Evolutionary conservation across 2,888 invertebrate species (phyloP).

Genomic region (Acleris laterana): DNA sequence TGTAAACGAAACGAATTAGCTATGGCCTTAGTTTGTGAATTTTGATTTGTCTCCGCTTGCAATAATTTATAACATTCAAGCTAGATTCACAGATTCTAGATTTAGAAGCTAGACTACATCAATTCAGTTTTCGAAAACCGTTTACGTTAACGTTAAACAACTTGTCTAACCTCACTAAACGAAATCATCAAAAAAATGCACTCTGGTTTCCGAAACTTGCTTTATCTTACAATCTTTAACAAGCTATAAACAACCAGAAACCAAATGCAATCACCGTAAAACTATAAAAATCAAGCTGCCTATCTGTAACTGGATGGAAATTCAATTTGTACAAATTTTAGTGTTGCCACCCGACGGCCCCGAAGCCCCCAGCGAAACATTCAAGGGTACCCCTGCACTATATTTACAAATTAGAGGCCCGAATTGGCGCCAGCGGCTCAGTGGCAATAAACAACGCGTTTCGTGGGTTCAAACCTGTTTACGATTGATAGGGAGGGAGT

Average conservation of each 20-base stretch:
- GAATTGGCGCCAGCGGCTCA: slow-evolving; percentile 62
- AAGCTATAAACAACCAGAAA: neutral
- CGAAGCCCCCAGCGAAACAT: slow-evolving; percentile 27
- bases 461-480: slow-evolving; percentile 47
- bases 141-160: too few relatives aligned
- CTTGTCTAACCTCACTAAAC: too few relatives aligned
- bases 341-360: neutral
- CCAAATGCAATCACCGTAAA: neutral
- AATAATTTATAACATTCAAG: too few relatives aligned
- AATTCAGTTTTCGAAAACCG: too few relatives aligned
- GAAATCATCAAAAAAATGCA: too few relatives aligned
- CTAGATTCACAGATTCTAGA: too few relatives aligned
- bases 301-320: slow-evolving; percentile 8
- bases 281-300: slow-evolving; percentile 6
- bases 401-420: slow-evolving; percentile 74
- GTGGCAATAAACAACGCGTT: slow-evolving; percentile 73
- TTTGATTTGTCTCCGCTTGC: too few relatives aligned
- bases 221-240: too few relatives aligned
- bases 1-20: too few relatives aligned
- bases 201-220: too few relatives aligned
- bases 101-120: too few relatives aligned
- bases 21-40: too few relatives aligned
- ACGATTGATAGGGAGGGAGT: neutral
- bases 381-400: slow-evolving; percentile 45
- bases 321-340: slow-evolving; percentile 23